These are phyloP conservation scores for Erynnis tages DNA, from an alignment of 2,888 invertebrate genomes.

Conservation along the genomic window DNA sequence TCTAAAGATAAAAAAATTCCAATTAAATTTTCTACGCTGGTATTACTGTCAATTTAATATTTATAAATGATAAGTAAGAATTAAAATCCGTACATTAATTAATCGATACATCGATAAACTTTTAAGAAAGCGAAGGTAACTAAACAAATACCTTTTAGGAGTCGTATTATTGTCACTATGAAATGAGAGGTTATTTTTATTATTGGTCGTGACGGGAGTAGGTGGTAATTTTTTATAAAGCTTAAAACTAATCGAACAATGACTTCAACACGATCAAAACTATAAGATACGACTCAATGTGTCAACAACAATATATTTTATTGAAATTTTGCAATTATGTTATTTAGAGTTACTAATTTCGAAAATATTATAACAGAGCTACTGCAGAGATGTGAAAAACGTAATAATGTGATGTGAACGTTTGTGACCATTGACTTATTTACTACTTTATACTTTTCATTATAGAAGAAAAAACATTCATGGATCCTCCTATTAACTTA, in stretches of 20 bases:
- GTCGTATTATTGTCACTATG: conserved; percentile 9
- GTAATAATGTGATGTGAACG: too few species aligned
- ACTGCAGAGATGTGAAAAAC: too few species aligned
- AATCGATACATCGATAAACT: conserved; percentile 13
- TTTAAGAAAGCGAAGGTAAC: conserved; percentile 7
- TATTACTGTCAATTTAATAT: conserved; percentile 1
- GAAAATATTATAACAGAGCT: too few species aligned
- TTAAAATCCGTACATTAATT: background rate
- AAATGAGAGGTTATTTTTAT: conserved; percentile 10
- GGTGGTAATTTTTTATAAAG: conserved; percentile 9
- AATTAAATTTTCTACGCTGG: too few species aligned
- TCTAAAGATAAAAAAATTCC: too few species aligned
- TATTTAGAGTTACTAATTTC: too few species aligned
- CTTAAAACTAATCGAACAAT: background rate
- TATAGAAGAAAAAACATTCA: too few species aligned
- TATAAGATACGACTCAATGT: background rate
- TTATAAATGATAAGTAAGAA: background rate
- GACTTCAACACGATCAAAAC: conserved; percentile 2
- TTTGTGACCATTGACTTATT: too few species aligned
- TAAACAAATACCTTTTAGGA: conserved; percentile 3
- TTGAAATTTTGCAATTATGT: too few species aligned
- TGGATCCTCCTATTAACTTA: too few species aligned
- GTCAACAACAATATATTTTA: background rate
- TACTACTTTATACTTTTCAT: too few species aligned
- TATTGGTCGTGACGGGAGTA: background rate